Conservation (phyloP, 2,797 vertebrate genomes). For the Tapirus indicus region DNA sequence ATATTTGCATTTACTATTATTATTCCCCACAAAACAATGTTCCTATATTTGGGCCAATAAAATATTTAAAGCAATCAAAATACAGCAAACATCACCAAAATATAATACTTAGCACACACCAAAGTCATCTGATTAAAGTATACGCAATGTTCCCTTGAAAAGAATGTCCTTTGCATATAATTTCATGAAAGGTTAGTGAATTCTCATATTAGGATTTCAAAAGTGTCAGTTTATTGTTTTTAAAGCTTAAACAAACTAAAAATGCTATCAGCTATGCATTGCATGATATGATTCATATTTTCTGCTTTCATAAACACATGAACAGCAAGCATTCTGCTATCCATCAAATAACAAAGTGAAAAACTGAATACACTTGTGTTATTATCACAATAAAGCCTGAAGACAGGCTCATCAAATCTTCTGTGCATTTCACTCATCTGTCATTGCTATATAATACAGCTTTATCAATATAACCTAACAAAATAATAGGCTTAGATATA, state of each 20-base stretch:
- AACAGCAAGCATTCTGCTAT: conserved; percentile 8
- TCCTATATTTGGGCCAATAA: conserved; percentile 83
- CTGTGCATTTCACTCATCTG: neutral
- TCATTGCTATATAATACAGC: neutral
- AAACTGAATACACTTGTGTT: conserved; percentile 16
- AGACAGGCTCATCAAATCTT: neutral
- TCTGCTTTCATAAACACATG: conserved; percentile 62
- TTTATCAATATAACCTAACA: neutral
- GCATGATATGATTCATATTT: neutral
- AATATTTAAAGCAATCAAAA: conserved; percentile 62
- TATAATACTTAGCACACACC: conserved; percentile 59
- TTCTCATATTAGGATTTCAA: conserved; percentile 38
- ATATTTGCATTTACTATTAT: neutral
- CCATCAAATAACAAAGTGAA: conserved; percentile 3
- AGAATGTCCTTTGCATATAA: neutral
- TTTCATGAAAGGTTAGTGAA: neutral
- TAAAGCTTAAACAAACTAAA: conserved; percentile 18
- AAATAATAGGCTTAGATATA: neutral
- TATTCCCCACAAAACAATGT: neutral
- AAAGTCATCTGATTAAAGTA: conserved; percentile 54
- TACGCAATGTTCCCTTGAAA: neutral
- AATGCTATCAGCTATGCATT: neutral
- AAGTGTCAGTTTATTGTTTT: conserved; percentile 48
- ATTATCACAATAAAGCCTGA: neutral
- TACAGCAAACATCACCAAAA: conserved; percentile 59